Conservation (phyloP, 2,113 vertebrate species). For the rat (Rattus norvegicus) region GRCr8 NC_086024.1:9380001-9380500, state of each 20-base stretch:
- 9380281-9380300: neutral
- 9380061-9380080: neutral
- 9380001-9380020: neutral
- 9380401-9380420: constrained; percentile 39
- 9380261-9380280: neutral
- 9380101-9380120: constrained; percentile 1
- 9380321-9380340: neutral
- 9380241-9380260: constrained; percentile 42
- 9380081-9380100: constrained; percentile 15
- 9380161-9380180: neutral
- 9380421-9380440: neutral
- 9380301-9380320: constrained; percentile 19
- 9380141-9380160: neutral
- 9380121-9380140: neutral
- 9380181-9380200: constrained; percentile 4
- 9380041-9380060: neutral
- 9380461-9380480: constrained; percentile 9
- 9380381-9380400: neutral
- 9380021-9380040: neutral
- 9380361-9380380: neutral
- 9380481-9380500: constrained; percentile 45
- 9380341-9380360: neutral
- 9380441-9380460: neutral
- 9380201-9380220: neutral
- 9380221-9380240: constrained; percentile 49